These are phyloP conservation scores for Furcula furcula DNA, from an alignment of 2,888 invertebrate genomes.

Conservation along the genomic window DNA sequence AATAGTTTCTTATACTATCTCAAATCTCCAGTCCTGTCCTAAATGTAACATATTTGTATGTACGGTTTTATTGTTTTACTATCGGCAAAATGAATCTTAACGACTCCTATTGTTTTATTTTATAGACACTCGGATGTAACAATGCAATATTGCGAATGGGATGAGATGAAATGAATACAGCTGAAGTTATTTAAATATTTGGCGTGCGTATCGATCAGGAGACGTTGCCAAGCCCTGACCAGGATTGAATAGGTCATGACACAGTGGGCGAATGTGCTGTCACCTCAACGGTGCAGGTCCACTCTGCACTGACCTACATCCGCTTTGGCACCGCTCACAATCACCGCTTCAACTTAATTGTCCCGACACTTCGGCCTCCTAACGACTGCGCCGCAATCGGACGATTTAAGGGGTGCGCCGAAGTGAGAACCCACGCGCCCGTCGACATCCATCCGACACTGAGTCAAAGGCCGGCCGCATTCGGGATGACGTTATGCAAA, in stretches of 20 bases:
- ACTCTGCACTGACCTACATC: conserved; percentile 78
- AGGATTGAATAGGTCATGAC: conserved; percentile 53
- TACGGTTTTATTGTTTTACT: neutral
- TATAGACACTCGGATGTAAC: conserved; percentile 2
- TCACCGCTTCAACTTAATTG: conserved; percentile 81
- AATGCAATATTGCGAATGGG: conserved; percentile 1
- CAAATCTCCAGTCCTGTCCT: too few relatives aligned
- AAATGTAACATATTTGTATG: neutral
- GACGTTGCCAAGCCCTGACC: conserved; percentile 51
- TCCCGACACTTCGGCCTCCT: conserved; percentile 78
- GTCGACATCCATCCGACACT: conserved; percentile 47
- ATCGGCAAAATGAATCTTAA: neutral
- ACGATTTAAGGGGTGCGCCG: conserved; percentile 71
- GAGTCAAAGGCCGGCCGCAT: conserved; percentile 57
- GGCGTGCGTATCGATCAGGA: conserved; percentile 1
- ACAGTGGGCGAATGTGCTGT: conserved; percentile 50
- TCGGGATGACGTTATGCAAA: conserved; percentile 63
- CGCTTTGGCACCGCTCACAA: conserved; percentile 80
- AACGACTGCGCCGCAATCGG: conserved; percentile 78
- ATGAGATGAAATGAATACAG: conserved; percentile 20
- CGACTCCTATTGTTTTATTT: neutral
- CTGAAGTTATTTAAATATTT: neutral
- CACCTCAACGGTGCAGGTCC: conserved; percentile 68
- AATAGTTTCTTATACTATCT: neutral
- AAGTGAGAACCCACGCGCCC: conserved; percentile 50